phyloP scores from a whole-genome alignment of 2,888 invertebrate species.

The Lasioglossum morio region DNA sequence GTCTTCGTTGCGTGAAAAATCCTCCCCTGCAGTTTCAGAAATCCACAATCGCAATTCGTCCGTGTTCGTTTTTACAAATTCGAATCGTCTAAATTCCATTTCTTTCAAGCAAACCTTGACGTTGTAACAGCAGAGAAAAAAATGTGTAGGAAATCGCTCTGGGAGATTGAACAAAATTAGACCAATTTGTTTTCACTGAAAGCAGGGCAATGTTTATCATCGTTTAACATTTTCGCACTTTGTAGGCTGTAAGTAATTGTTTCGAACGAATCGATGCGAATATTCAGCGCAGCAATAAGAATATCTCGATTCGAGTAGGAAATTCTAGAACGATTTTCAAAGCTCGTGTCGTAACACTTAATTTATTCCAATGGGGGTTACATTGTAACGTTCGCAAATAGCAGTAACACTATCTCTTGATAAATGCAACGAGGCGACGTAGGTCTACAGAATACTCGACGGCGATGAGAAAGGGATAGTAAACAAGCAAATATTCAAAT shows the following conservation, averaged over 20 bases:
- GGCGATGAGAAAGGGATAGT: background rate
- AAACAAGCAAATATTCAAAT: background rate
- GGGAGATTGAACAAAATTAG: background rate
- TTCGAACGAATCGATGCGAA: background rate
- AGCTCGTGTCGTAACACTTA: background rate
- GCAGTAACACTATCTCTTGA: background rate
- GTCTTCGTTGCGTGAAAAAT: conserved; percentile 13
- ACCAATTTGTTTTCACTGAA: background rate
- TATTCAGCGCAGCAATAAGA: background rate
- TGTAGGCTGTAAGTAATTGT: no score
- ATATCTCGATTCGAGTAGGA: background rate
- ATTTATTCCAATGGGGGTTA: background rate
- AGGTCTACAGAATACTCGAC: background rate
- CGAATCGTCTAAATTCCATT: background rate
- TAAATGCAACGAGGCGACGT: background rate
- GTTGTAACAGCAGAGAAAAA: background rate
- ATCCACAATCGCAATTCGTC: background rate
- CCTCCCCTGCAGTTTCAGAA: background rate
- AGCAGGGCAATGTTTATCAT: background rate
- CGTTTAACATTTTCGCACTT: no score
- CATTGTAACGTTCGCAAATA: background rate
- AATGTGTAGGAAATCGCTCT: no score
- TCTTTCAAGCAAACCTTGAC: background rate
- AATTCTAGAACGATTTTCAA: background rate
- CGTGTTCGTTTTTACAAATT: background rate